Conservation (phyloP, 2,888 invertebrate genomes). For the Galerucella calmariensis region DNA sequence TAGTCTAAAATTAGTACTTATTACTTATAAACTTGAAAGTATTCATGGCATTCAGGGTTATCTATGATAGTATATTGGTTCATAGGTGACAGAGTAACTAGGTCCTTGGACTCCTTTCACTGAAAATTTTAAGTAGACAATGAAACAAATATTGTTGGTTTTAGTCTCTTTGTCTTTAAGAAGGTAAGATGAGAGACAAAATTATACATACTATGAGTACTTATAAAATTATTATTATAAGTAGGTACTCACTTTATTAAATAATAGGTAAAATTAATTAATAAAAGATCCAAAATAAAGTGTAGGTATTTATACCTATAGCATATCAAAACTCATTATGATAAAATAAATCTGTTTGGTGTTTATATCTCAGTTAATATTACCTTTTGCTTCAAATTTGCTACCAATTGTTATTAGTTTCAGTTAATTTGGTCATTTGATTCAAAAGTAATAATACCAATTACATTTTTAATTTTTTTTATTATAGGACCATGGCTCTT, state of each 20-base stretch:
- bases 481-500: conserved; percentile 45
- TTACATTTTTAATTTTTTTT: conserved; percentile 8
- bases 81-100: neutral
- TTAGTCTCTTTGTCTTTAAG: conserved; percentile 4
- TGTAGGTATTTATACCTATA: too few species aligned
- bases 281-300: too few species aligned
- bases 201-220: too few species aligned
- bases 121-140: neutral
- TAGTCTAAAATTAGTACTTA: too few species aligned
- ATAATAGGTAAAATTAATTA: too few species aligned
- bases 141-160: neutral
- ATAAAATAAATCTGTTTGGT: too few species aligned
- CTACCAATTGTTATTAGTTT: neutral
- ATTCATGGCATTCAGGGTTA: neutral
- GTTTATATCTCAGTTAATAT: too few species aligned
- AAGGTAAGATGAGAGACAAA: neutral
- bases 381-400: too few species aligned
- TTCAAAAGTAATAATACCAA: neutral
- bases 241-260: too few species aligned
- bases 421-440: neutral
- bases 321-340: too few species aligned
- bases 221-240: too few species aligned
- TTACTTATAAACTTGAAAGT: too few species aligned
- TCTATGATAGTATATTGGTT: neutral
- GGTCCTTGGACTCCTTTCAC: neutral